Evolutionary conservation across 2,113 vertebrate genomes (phyloP), one percentile per base, ranked within the genome.

Genomic region (Onychostruthus taczanowskii): DNA sequence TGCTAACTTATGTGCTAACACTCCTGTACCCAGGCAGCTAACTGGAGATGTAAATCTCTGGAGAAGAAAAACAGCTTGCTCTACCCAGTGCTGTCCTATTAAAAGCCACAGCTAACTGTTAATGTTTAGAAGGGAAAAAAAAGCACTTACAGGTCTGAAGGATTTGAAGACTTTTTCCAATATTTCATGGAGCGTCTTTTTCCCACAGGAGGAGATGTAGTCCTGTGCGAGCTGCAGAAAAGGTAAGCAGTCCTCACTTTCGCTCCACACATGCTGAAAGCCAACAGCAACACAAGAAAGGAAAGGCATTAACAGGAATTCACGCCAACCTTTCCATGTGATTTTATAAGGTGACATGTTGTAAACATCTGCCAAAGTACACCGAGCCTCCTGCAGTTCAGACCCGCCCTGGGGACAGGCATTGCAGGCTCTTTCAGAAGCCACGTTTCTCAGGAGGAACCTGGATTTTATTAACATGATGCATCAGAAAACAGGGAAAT

Each of bases 91-190:
- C 35, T 52, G 13, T 59, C n/a, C 55, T 49, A 75, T 20, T 67
- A 69, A 47, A 69, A 87, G 39, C 53, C 75, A 69, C 28, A 47
- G 31, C 52, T 37, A 93, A 56, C 17, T 33, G 13, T 39, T 18
- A 80, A 39, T 37, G 26, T 46, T 49, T 31, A n/a, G 41, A 91
- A 94, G 81, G 28, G 22, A 44, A 74, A 64, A 73, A 75, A 37
- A 56, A 39, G 58, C 84, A 98, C 99, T 98, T 98, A 99, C 99
- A 46, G 99, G 99, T 98, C 99, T 98, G 98, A 99, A 99, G 94
- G 99, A 99, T 91, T 99, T 99, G 98, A 99, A 99, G 98, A 99
- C 99, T 97, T 99, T 99, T 97, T 99, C 99, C 98, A 99, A 85
- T 97, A 99, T 98, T 98, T 99, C 99, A 81, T 99, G 98, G 92